Evolutionary conservation across 1,140 invertebrate genomes (phyloP).

Genomic region (Manduca sexta): DNA sequence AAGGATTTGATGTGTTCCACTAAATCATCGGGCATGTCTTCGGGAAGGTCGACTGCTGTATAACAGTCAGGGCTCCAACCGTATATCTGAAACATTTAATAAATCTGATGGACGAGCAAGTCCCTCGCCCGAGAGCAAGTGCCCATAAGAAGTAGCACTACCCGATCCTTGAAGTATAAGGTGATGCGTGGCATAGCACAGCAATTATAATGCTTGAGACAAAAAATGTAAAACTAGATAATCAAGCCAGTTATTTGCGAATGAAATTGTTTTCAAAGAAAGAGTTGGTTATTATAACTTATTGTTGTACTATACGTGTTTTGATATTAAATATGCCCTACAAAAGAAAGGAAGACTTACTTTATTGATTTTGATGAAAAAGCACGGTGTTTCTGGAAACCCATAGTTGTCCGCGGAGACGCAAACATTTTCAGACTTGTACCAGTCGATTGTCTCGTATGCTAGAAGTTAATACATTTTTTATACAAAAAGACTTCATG

Average conservation of each 20-base stretch:
- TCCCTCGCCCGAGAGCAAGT: no score
- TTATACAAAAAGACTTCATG: no score
- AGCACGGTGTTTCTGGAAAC: slow-evolving; percentile 43
- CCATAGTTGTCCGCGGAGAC: slow-evolving; percentile 38
- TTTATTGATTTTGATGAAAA: slow-evolving; percentile 57
- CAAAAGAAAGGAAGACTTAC: slow-evolving; percentile 23
- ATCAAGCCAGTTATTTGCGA: no score
- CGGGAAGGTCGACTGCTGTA: slow-evolving; percentile 71
- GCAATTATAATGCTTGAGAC: no score
- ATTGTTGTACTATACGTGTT: no score
- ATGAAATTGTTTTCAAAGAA: no score
- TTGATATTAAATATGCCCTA: no score
- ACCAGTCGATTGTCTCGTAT: slow-evolving; percentile 26
- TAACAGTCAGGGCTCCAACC: slow-evolving; percentile 84
- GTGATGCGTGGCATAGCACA: no score
- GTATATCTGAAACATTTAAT: slow-evolving; percentile 68
- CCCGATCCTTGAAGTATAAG: no score
- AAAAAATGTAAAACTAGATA: no score
- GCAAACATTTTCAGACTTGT: slow-evolving; percentile 27
- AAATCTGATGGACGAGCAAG: background rate
- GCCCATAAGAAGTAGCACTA: no score
- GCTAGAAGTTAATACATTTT: slow-evolving; percentile 20
- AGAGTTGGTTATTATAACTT: no score
- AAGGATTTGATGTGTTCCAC: slow-evolving; percentile 70
- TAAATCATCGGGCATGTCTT: slow-evolving; percentile 78